These are phyloP conservation scores for Empidonax traillii DNA, from an alignment of 2,113 vertebrate genomes.

Conservation along the genomic window DNA sequence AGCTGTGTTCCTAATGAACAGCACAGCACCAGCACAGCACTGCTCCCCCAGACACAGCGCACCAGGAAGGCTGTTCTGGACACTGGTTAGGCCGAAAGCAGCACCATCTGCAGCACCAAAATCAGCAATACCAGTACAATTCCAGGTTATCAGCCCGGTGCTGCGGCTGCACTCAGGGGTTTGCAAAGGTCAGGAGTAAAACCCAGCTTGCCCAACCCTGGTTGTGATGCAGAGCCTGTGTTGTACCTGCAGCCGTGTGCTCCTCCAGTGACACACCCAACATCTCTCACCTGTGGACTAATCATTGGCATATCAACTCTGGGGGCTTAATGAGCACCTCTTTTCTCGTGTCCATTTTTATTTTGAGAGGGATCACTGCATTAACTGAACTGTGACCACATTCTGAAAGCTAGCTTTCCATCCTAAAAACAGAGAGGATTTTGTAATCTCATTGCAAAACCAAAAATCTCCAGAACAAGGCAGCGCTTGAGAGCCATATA, in stretches of 20 bases:
- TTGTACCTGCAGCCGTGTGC: background rate
- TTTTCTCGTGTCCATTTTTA: background rate
- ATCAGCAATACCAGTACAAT: background rate
- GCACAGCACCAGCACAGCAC: background rate
- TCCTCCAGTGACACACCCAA: background rate
- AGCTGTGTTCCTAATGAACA: background rate
- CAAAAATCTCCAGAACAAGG: slow-evolving; percentile 15
- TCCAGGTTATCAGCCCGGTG: background rate
- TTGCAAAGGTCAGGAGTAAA: background rate
- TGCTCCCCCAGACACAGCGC: background rate
- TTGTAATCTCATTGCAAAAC: background rate
- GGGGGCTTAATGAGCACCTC: background rate
- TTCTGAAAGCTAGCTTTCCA: background rate
- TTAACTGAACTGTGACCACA: background rate
- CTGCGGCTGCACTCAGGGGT: background rate
- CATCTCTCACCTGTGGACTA: background rate
- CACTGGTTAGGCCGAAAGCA: background rate
- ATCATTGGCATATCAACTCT: background rate
- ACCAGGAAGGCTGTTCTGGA: background rate
- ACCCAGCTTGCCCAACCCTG: background rate
- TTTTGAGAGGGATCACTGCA: background rate
- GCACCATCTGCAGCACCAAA: background rate
- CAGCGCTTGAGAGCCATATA: background rate
- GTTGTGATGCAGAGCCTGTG: background rate
- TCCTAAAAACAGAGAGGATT: background rate